Conservation (phyloP, 2,113 vertebrate genomes). For the Pan troglodytes region NHGRI_mPanTro3-v2.1_pri NC_072413.2:93840001-93840500, state of each 20-base stretch:
- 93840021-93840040: neutral
- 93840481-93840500: neutral
- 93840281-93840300: neutral
- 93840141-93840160: neutral
- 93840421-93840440: neutral
- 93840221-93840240: neutral
- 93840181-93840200: neutral
- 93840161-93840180: neutral
- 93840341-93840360: neutral
- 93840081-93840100: neutral
- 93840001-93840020: neutral
- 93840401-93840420: neutral
- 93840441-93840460: neutral
- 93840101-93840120: neutral
- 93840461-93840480: neutral
- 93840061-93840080: neutral
- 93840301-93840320: neutral
- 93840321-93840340: neutral
- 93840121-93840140: neutral
- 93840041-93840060: neutral
- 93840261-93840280: neutral
- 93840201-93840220: neutral
- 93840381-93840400: slow-evolving; percentile 1
- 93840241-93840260: neutral
- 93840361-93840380: neutral